These are phyloP conservation scores for Theristicus caerulescens DNA, from an alignment of 2,113 vertebrate genomes.

Conservation along the genomic window DNA sequence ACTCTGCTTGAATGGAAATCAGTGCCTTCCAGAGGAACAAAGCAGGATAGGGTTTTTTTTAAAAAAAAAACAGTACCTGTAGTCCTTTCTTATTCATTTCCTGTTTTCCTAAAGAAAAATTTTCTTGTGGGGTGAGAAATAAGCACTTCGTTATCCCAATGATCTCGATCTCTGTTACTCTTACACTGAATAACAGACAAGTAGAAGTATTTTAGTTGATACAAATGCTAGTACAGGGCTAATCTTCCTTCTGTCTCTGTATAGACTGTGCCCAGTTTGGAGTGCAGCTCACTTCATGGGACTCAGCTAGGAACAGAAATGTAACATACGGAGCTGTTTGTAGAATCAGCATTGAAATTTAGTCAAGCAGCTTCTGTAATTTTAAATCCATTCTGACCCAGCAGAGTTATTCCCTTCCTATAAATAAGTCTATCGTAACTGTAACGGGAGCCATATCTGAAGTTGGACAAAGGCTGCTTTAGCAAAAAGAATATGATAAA, in stretches of 20 bases:
- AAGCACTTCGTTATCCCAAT: neutral
- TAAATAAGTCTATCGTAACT: neutral
- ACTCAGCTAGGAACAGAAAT: neutral
- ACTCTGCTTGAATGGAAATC: neutral
- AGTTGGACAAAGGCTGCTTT: neutral
- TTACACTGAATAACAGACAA: neutral
- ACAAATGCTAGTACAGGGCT: neutral
- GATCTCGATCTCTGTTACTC: neutral
- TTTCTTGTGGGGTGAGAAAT: neutral
- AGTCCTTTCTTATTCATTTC: neutral
- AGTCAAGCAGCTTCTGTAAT: slow-evolving; percentile 14
- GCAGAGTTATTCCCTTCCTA: neutral
- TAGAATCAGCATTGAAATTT: neutral
- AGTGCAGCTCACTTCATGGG: neutral
- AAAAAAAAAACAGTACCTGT: neutral
- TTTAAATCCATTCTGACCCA: neutral
- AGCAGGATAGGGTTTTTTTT: neutral
- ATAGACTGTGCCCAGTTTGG: neutral
- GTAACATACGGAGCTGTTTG: neutral
- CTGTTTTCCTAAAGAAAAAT: neutral
- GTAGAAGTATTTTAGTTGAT: neutral
- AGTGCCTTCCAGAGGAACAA: neutral
- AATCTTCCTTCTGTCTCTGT: neutral
- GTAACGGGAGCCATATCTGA: neutral
- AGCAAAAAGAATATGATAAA: neutral